phyloP scores from a whole-genome alignment of 2,888 invertebrate species.

The Aporophyla lueneburgensis region DNA sequence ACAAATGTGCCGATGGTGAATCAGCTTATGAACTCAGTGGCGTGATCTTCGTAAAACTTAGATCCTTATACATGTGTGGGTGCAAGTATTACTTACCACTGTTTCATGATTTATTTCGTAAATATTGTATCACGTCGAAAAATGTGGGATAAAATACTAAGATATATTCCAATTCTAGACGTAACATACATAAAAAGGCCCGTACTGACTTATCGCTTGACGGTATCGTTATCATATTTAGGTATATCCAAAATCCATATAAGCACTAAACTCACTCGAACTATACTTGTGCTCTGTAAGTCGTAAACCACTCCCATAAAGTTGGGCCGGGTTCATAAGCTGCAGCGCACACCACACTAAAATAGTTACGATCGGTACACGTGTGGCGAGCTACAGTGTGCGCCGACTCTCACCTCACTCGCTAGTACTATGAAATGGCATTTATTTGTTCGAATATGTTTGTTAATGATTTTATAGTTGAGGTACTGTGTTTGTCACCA shows the following conservation, averaged over 20 bases:
- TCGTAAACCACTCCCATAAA: conserved; percentile 51
- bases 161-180: too few relatives aligned
- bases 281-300: conserved; percentile 15
- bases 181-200: too few relatives aligned
- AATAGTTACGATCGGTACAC: conserved; percentile 56
- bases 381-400: conserved; percentile 46
- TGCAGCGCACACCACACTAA: conserved; percentile 35
- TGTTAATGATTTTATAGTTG: conserved; percentile 30
- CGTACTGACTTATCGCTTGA: too few relatives aligned
- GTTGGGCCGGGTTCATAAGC: conserved; percentile 43
- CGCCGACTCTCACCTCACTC: conserved; percentile 10
- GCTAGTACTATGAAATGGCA: conserved; percentile 29
- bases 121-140: too few relatives aligned
- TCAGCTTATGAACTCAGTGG: not conserved
- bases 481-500: not conserved
- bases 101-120: too few relatives aligned
- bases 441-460: conserved; percentile 32
- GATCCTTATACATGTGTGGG: not conserved
- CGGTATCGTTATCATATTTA: too few relatives aligned
- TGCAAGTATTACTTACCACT: not conserved
- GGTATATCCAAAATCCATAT: not conserved
- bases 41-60: not conserved
- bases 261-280: conserved; percentile 15
- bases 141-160: too few relatives aligned
- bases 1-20: not conserved